Evolutionary conservation across 2,888 invertebrate genomes (phyloP).

Genomic region (Acanthococcus lagerstroemiae): DNA sequence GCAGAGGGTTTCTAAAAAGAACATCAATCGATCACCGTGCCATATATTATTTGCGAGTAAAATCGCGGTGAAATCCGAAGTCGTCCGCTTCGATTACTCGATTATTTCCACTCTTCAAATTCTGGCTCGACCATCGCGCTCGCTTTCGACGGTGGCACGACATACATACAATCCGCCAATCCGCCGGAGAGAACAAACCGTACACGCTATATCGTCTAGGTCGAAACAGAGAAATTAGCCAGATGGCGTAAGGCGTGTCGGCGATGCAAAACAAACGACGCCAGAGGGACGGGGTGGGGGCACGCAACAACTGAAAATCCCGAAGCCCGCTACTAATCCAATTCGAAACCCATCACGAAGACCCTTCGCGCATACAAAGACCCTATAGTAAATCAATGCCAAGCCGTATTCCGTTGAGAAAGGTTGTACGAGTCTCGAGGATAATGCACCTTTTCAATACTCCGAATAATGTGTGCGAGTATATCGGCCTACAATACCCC

Average conservation of each 20-base stretch:
- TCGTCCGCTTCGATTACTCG: too few relatives aligned
- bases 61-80: too few relatives aligned
- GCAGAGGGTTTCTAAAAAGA: too few relatives aligned
- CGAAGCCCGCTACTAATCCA: slow-evolving; percentile 12
- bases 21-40: too few relatives aligned
- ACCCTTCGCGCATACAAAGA: not conserved
- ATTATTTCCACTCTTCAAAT: too few relatives aligned
- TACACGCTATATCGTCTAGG: too few relatives aligned
- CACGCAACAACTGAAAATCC: not conserved
- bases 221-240: too few relatives aligned
- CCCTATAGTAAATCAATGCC: slow-evolving; percentile 12
- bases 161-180: too few relatives aligned
- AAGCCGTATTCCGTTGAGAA: slow-evolving; percentile 5
- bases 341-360: slow-evolving; percentile 12
- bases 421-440: not conserved
- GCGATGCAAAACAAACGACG: slow-evolving; percentile 13
- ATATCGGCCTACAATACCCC: not conserved
- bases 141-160: too few relatives aligned
- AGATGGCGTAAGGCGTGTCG: slow-evolving; percentile 15
- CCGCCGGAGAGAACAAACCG: too few relatives aligned
- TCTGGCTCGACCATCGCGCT: too few relatives aligned
- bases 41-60: too few relatives aligned
- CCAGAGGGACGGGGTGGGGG: not conserved
- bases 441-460: slow-evolving; percentile 3
- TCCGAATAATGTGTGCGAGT: not conserved